A percentile compares a stretch with the other conserved stretches of the same genome.
phyloP scores from a whole-genome alignment of 2,888 invertebrate species.

The Acrobasis consociella region DNA sequence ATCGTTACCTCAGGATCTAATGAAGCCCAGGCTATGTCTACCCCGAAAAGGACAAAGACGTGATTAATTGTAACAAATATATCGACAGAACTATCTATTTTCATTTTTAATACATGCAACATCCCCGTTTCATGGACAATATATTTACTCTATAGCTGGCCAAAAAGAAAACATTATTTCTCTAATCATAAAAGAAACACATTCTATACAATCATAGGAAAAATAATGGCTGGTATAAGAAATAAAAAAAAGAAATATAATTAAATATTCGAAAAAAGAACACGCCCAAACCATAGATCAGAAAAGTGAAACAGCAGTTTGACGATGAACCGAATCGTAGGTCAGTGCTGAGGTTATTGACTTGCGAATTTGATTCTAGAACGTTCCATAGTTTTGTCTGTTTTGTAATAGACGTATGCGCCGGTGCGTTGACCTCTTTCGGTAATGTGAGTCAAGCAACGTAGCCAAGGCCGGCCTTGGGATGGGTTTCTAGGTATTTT shows the following conservation, averaged over 20 bases:
- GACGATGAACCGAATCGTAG: slow-evolving; percentile 18
- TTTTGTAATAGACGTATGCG: slow-evolving; percentile 9
- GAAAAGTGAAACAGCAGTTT: slow-evolving; percentile 19
- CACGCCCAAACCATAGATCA: slow-evolving; percentile 7
- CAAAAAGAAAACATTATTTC: neutral
- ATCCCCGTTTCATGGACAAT: neutral
- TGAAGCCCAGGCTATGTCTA: no score
- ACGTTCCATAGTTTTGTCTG: slow-evolving; percentile 13
- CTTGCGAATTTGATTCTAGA: slow-evolving; percentile 18
- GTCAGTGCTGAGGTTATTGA: slow-evolving; percentile 11
- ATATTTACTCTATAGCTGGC: neutral
- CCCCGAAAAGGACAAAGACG: no score
- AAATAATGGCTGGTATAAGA: neutral
- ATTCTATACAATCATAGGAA: no score
- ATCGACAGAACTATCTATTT: no score
- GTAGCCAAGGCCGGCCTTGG: slow-evolving; percentile 2
- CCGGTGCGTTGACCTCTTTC: slow-evolving; percentile 6
- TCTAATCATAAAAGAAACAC: no score
- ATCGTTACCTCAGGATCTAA: no score
- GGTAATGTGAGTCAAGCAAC: slow-evolving; percentile 18
- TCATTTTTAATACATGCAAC: no score
- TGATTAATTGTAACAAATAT: no score
- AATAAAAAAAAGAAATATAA: neutral
- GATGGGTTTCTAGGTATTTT: neutral
- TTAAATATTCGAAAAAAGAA: slow-evolving; percentile 1